Percentiles rank a stretch among this genome's conserved stretches.
phyloP scores from a whole-genome alignment of 2,797 vertebrate genomes.

The Pempheris klunzingeri region DNA sequence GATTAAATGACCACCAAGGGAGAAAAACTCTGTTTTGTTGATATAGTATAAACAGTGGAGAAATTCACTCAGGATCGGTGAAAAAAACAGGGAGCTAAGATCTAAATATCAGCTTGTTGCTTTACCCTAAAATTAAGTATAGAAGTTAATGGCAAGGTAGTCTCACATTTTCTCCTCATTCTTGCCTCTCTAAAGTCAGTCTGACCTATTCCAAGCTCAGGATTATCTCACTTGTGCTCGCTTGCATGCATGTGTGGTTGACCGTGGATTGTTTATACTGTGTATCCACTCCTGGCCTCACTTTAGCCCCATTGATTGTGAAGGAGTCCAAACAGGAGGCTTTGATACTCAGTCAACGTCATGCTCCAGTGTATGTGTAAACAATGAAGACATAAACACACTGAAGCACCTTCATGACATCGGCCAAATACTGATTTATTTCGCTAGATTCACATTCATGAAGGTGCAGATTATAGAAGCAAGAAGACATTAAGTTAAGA shows the following conservation, averaged over 20 bases:
- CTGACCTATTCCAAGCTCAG: conserved; percentile 9
- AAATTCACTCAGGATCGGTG: conserved; percentile 39
- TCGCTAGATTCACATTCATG: conserved; percentile 17
- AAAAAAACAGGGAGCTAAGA: conserved; percentile 23
- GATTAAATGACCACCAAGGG: conserved; percentile 58
- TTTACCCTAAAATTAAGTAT: conserved; percentile 4
- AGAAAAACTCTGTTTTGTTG: conserved; percentile 41
- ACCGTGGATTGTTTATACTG: conserved; percentile 37
- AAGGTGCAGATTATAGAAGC: conserved; percentile 3
- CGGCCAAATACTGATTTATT: conserved; percentile 31
- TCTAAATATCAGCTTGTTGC: conserved; percentile 15
- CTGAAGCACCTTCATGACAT: background rate
- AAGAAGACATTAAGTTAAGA: background rate
- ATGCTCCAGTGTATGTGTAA: conserved; percentile 21
- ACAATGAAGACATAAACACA: conserved; percentile 38
- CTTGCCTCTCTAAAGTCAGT: conserved; percentile 25
- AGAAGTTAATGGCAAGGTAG: background rate
- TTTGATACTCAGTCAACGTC: conserved; percentile 29
- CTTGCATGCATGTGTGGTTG: background rate
- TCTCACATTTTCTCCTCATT: conserved; percentile 22
- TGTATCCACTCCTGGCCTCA: conserved; percentile 34
- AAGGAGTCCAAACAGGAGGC: conserved; percentile 51
- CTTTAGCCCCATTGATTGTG: conserved; percentile 39
- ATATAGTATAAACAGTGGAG: conserved; percentile 41
- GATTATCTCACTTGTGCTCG: conserved; percentile 22